A percentile compares a stretch with the other conserved stretches of the same genome.
Evolutionary conservation across 2,888 invertebrate species (phyloP).

Genomic region (Phaonia tiefii): DNA sequence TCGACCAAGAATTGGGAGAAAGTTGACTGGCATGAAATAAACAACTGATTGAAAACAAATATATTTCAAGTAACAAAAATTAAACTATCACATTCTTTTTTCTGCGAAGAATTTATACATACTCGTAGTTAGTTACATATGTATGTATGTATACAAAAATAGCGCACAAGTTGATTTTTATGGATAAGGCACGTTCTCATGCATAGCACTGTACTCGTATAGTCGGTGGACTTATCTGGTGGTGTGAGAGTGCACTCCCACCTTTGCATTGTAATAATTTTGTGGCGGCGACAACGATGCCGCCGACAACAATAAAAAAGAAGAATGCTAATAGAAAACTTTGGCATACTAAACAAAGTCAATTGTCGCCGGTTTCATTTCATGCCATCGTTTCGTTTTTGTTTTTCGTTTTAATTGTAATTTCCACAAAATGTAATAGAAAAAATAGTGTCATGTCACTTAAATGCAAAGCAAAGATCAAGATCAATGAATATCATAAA

Average conservation of each 20-base stretch:
- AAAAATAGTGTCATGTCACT: conserved; percentile 59
- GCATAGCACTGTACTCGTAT: background rate
- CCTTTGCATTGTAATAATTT: conserved; percentile 29
- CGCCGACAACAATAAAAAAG: too few species aligned
- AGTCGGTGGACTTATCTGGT: background rate
- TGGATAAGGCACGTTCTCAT: background rate
- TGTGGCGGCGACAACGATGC: too few species aligned
- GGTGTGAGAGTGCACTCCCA: conserved; percentile 10
- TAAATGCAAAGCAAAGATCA: conserved; percentile 59
- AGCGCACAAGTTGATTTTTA: too few species aligned
- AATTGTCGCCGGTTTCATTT: conserved; percentile 31
- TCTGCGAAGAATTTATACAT: too few species aligned
- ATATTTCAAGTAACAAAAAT: too few species aligned
- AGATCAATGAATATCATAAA: conserved; percentile 45
- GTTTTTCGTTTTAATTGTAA: conserved; percentile 45
- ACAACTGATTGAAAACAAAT: too few species aligned
- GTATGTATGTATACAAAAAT: too few species aligned
- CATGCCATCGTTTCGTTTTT: background rate
- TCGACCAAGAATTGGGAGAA: too few species aligned
- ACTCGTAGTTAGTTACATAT: too few species aligned
- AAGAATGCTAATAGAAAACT: conserved; percentile 1
- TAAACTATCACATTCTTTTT: too few species aligned
- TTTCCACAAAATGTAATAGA: conserved; percentile 40
- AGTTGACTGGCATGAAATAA: too few species aligned
- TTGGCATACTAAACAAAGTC: conserved; percentile 23